Conservation (phyloP, 2,888 invertebrate species). For the Eupithecia subfuscata region DNA sequence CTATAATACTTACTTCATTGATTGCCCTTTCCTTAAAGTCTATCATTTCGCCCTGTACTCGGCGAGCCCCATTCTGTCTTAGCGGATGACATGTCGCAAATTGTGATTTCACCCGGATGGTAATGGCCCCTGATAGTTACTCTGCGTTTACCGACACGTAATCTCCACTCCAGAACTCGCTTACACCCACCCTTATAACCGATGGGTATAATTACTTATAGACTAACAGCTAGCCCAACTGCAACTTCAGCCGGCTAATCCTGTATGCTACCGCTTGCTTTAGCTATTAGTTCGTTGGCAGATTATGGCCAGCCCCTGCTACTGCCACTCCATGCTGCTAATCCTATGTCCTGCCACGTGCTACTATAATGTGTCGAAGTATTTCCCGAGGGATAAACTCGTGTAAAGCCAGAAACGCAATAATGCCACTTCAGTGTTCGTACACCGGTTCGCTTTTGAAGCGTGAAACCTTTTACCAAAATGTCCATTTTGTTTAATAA, state of each 20-base stretch:
- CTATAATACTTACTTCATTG: neutral
- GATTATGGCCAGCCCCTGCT: neutral
- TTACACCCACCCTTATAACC: neutral
- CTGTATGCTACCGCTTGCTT: neutral
- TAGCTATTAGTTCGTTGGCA: neutral
- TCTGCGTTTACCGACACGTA: neutral
- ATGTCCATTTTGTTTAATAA: neutral
- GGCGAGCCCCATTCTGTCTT: neutral
- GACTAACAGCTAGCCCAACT: neutral
- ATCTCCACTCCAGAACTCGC: neutral
- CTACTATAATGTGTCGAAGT: neutral
- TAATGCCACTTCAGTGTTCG: neutral
- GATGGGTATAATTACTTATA: neutral
- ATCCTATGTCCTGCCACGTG: neutral
- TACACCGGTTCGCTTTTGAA: neutral
- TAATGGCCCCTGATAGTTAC: neutral
- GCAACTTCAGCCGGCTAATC: neutral
- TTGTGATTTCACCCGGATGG: neutral
- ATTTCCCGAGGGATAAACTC: neutral
- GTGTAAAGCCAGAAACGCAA: neutral
- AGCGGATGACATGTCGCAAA: neutral
- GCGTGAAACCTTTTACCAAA: constrained; percentile 4
- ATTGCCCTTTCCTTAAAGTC: neutral
- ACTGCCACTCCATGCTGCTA: neutral
- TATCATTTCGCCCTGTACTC: neutral